phyloP scores from a whole-genome alignment of 2,888 invertebrate species.

The Galeruca laticollis region DNA sequence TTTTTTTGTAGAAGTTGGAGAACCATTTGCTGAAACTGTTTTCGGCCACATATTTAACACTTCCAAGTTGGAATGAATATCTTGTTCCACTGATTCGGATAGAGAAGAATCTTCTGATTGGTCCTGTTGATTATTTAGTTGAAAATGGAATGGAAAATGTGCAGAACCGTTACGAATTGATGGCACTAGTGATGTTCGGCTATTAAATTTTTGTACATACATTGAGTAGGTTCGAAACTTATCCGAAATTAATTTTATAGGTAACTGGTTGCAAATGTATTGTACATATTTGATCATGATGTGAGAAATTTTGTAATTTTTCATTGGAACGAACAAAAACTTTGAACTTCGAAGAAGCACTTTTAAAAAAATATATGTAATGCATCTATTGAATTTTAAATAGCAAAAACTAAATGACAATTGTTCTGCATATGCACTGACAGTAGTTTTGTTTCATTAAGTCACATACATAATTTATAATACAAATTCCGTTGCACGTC shows the following conservation, averaged over 20 bases:
- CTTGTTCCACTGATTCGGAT: not conserved
- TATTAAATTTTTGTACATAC: conserved; percentile 33
- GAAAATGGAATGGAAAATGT: not conserved
- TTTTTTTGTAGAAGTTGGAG: not conserved
- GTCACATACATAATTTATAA: no score
- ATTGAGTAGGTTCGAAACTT: conserved; percentile 44
- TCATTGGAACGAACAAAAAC: conserved; percentile 16
- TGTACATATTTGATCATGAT: conserved; percentile 41
- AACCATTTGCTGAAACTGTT: not conserved
- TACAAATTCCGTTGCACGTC: no score
- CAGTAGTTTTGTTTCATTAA: not conserved
- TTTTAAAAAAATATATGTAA: not conserved
- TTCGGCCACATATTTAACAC: not conserved
- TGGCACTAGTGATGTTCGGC: conserved; percentile 16
- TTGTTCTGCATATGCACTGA: not conserved
- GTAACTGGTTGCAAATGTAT: conserved; percentile 45
- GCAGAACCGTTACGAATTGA: not conserved
- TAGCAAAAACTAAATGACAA: conserved; percentile 10
- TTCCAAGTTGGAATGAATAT: not conserved
- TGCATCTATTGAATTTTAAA: conserved; percentile 11
- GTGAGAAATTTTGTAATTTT: conserved; percentile 34
- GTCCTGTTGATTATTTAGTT: not conserved
- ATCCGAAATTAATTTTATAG: conserved; percentile 44
- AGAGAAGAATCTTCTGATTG: not conserved
- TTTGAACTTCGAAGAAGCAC: not conserved